Percentiles rank a stretch among this genome's conserved stretches.
Conservation (phyloP, 2,113 vertebrate species). For the Brachyistius frenatus region DNA sequence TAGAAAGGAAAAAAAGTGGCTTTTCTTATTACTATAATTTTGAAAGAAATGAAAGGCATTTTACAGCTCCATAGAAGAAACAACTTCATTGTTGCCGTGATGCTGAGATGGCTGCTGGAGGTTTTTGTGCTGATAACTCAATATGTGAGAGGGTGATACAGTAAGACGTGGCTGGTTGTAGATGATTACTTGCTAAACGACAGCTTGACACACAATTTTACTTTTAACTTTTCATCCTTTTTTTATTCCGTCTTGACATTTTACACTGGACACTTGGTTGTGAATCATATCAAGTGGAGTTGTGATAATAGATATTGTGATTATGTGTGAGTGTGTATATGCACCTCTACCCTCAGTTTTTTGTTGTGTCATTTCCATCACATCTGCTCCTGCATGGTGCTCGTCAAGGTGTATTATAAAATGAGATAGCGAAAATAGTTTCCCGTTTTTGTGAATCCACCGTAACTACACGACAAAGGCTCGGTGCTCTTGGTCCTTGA, state of each 20-base stretch:
- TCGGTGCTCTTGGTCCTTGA: background rate
- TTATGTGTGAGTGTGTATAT: conserved; percentile 16
- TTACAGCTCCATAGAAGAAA: conserved; percentile 31
- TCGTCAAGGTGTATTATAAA: conserved; percentile 37
- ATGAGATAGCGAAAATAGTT: conserved; percentile 77
- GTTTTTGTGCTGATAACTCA: conserved; percentile 18
- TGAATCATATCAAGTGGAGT: conserved; percentile 35
- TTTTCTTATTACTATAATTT: background rate
- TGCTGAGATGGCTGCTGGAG: conserved; percentile 19
- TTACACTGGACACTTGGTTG: conserved; percentile 35
- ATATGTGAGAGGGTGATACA: conserved; percentile 21
- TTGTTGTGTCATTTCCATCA: conserved; percentile 10
- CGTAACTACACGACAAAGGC: conserved; percentile 1
- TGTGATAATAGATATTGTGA: conserved; percentile 32
- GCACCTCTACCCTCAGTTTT: background rate
- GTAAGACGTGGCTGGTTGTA: background rate
- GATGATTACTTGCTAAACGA: conserved; percentile 23
- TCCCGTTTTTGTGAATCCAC: conserved; percentile 39
- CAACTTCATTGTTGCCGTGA: conserved; percentile 17
- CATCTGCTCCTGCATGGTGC: background rate
- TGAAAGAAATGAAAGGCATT: conserved; percentile 37
- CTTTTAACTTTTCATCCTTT: conserved; percentile 7
- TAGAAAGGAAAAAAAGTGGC: conserved; percentile 23
- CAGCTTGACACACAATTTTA: conserved; percentile 9
- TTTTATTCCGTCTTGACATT: conserved; percentile 60